These are phyloP conservation scores for Enteromius treurensis DNA, from an alignment of 2,797 vertebrate genomes.

Conservation along the genomic window DNA sequence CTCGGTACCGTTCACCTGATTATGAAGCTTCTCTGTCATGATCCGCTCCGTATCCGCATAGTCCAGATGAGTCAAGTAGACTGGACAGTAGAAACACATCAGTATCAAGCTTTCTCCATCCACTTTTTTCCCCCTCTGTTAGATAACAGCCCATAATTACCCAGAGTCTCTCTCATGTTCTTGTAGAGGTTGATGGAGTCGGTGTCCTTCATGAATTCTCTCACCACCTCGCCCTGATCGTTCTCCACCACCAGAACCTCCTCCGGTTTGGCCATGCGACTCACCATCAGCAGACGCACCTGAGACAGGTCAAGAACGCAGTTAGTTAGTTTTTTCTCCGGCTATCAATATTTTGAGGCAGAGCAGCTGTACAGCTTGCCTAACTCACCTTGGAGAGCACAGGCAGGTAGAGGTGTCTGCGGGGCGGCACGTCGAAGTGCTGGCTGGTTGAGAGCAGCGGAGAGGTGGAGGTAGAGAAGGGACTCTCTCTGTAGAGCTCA, in stretches of 20 bases:
- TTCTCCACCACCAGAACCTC: conserved; percentile 98
- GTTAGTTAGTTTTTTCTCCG: neutral
- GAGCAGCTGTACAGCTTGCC: neutral
- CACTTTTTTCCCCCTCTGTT: neutral
- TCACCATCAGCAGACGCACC: conserved; percentile 98
- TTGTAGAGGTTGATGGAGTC: conserved; percentile 99
- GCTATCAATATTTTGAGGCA: conserved; percentile 1
- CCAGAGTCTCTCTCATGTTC: conserved; percentile 98
- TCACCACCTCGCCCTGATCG: conserved; percentile 97
- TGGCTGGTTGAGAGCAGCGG: conserved; percentile 93
- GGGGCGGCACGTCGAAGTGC: conserved; percentile 94
- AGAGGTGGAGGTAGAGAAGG: conserved; percentile 92
- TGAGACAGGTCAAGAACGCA: conserved; percentile 51
- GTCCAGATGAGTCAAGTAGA: conserved; percentile 97
- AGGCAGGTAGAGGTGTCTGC: conserved; percentile 92
- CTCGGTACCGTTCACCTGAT: conserved; percentile 96
- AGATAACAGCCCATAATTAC: conserved; percentile 70
- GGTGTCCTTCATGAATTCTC: conserved; percentile 99
- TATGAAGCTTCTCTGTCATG: conserved; percentile 98
- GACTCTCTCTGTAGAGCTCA: conserved; percentile 95
- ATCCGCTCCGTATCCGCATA: conserved; percentile 97
- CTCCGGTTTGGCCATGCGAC: conserved; percentile 98
- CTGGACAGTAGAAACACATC: conserved; percentile 68
- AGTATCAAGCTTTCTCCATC: neutral
- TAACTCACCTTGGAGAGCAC: conserved; percentile 90